These are phyloP conservation scores for Rhynchophorus ferrugineus DNA, from an alignment of 1,140 invertebrate species.

Conservation along the genomic window DNA sequence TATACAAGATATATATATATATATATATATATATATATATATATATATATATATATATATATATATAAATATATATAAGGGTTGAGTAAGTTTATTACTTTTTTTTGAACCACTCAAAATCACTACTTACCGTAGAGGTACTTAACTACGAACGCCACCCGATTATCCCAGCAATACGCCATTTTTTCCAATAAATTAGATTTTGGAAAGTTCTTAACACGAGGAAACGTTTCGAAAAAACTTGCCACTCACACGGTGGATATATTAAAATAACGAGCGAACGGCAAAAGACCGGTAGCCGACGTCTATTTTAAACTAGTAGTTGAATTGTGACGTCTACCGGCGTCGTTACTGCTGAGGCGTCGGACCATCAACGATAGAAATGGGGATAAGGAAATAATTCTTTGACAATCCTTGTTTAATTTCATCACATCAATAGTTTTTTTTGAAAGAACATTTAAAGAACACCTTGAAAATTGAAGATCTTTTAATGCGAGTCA, in stretches of 20 bases:
- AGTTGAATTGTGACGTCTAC: neutral
- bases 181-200: slow-evolving; percentile 36
- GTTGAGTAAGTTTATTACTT: too few species aligned
- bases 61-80: too few species aligned
- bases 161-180: slow-evolving; percentile 73
- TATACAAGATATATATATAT: too few species aligned
- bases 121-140: slow-evolving; percentile 68
- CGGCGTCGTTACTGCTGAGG: neutral
- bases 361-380: neutral
- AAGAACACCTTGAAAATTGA: too few species aligned
- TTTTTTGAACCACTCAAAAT: too few species aligned
- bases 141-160: slow-evolving; percentile 69
- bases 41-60: too few species aligned
- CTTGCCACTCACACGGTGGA: neutral
- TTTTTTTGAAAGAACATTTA: too few species aligned
- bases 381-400: neutral
- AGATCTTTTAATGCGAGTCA: too few species aligned
- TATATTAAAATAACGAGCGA: slow-evolving; percentile 12
- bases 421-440: too few species aligned
- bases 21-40: too few species aligned
- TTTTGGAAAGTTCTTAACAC: neutral
- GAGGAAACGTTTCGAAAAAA: slow-evolving; percentile 1
- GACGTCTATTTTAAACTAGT: slow-evolving; percentile 22
- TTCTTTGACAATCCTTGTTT: neutral
- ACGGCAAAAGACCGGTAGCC: slow-evolving; percentile 3